A percentile compares a stretch with the other conserved stretches of the same genome.
These are phyloP conservation scores for Sceliomorpha sp. DNA, from an alignment of 2,888 invertebrate species.

Conservation along the genomic window DNA sequence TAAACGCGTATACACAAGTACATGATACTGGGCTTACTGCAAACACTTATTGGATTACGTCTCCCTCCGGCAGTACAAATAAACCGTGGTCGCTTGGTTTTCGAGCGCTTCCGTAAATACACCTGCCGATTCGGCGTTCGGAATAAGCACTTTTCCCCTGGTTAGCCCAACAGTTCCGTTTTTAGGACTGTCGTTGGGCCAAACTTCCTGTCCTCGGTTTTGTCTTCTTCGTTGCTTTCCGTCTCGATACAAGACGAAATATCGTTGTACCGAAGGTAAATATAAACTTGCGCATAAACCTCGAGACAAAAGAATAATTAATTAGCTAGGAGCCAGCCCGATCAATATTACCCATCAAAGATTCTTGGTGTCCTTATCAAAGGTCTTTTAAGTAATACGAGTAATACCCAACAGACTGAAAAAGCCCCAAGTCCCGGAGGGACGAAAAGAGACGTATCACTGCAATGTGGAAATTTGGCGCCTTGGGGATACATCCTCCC, in stretches of 20 bases:
- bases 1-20: constrained; percentile 39
- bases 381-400: constrained; percentile 31
- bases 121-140: constrained; percentile 6
- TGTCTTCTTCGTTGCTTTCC: too few relatives aligned
- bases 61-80: constrained; percentile 10
- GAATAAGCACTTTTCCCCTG: constrained; percentile 9
- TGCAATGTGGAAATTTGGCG: constrained; percentile 46
- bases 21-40: constrained; percentile 36
- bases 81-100: constrained; percentile 8
- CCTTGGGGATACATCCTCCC: constrained; percentile 38
- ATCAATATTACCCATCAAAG: constrained; percentile 2
- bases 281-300: too few relatives aligned
- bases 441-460: constrained; percentile 21
- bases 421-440: constrained; percentile 8
- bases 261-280: too few relatives aligned
- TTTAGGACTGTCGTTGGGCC: too few relatives aligned
- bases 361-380: constrained; percentile 22
- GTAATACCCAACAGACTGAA: constrained; percentile 36
- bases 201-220: too few relatives aligned
- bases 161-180: too few relatives aligned
- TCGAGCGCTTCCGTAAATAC: constrained; percentile 10
- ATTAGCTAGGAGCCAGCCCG: background rate
- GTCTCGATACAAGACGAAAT: too few relatives aligned
- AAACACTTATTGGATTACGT: constrained; percentile 27
- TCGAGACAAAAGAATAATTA: too few relatives aligned